Conservation (phyloP, 2,888 invertebrate species). For the Eupithecia insigniata region DNA sequence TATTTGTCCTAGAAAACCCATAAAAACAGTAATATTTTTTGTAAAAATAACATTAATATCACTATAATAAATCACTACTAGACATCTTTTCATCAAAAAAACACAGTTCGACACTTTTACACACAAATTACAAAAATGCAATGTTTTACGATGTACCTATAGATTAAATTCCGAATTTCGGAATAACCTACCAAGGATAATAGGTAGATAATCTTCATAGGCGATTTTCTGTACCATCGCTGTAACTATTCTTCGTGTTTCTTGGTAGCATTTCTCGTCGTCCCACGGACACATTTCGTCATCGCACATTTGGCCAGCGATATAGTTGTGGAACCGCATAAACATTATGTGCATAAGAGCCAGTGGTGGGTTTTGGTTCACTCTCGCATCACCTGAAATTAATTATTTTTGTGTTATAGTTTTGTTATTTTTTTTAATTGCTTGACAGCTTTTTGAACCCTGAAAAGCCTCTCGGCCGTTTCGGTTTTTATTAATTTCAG, state of each 20-base stretch:
- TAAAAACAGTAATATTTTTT: no score
- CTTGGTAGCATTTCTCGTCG: conserved; percentile 37
- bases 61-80: no score
- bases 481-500: no score
- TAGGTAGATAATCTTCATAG: conserved; percentile 28
- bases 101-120: no score
- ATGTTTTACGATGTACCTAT: no score
- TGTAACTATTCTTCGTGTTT: conserved; percentile 33
- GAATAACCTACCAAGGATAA: conserved; percentile 30
- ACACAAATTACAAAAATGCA: no score
- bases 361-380: conserved; percentile 32
- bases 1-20: no score
- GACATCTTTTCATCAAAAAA: no score
- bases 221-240: conserved; percentile 31
- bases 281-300: conserved; percentile 5
- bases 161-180: not conserved
- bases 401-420: not conserved
- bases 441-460: no score
- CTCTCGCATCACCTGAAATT: conserved; percentile 34
- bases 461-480: no score
- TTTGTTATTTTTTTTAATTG: no score
- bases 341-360: conserved; percentile 28
- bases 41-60: no score
- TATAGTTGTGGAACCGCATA: conserved; percentile 35
- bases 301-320: conserved; percentile 17